phyloP scores from a whole-genome alignment of 2,113 vertebrate genomes.

The Nanorana parkeri region DNA sequence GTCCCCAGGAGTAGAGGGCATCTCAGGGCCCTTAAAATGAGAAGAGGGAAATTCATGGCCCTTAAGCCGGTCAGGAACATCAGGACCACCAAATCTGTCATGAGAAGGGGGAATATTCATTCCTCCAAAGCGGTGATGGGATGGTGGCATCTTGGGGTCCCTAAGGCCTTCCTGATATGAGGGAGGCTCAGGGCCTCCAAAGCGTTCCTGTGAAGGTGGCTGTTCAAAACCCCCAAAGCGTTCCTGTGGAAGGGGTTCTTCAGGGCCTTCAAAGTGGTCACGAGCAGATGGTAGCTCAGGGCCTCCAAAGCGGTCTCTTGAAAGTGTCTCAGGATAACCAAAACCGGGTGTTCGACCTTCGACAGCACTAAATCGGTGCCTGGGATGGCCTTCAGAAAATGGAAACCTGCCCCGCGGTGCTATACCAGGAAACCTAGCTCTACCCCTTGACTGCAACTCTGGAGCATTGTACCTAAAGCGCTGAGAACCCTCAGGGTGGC shows the following conservation, averaged over 20 bases:
- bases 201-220: neutral
- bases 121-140: neutral
- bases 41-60: neutral
- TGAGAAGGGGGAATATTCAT: neutral
- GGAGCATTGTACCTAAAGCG: neutral
- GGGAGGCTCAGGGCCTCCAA: neutral
- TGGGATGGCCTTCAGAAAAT: neutral
- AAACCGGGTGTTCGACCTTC: neutral
- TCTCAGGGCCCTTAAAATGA: neutral
- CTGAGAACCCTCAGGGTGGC: neutral
- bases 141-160: neutral
- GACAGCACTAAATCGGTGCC: neutral
- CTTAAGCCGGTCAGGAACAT: neutral
- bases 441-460: neutral
- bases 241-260: neutral
- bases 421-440: neutral
- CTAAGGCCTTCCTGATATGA: neutral
- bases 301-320: neutral
- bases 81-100: neutral
- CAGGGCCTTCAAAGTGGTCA: neutral
- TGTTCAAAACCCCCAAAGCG: neutral
- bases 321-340: neutral
- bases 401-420: conserved; percentile 13
- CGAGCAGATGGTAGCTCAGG: neutral
- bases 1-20: no score